Conservation (phyloP, 2,797 vertebrate genomes). For the Phoebastria nigripes region DNA sequence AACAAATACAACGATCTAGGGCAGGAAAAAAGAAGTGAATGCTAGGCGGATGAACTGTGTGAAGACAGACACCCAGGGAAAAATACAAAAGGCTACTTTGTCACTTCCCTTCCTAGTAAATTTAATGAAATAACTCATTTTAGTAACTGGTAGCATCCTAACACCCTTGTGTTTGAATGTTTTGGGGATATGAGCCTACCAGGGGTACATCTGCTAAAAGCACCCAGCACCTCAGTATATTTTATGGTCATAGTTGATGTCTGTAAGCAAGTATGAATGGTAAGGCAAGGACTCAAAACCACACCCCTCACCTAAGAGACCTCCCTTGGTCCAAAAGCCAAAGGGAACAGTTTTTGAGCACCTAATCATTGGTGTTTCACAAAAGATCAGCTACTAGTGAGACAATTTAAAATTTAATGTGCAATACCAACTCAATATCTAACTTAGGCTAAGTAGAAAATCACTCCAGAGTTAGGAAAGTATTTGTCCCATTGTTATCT, state of each 20-base stretch:
- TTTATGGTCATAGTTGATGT: neutral
- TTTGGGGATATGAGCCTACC: neutral
- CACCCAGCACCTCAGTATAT: neutral
- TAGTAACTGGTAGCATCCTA: neutral
- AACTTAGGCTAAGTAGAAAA: neutral
- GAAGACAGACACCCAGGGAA: neutral
- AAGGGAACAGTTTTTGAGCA: neutral
- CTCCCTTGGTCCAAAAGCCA: neutral
- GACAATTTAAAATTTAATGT: neutral
- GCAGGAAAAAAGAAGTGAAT: neutral
- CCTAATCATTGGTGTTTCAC: neutral
- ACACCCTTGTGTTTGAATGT: neutral
- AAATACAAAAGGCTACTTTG: neutral
- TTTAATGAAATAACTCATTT: neutral
- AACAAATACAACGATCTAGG: neutral
- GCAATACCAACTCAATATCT: neutral
- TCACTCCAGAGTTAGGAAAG: neutral
- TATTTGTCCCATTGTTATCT: neutral
- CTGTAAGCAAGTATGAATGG: neutral
- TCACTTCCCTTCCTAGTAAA: neutral
- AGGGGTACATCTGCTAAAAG: neutral
- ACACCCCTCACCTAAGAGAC: neutral
- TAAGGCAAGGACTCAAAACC: neutral
- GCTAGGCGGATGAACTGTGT: neutral
- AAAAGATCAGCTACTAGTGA: too few species aligned